Base-by-base conservation (phyloP, 2,797 vertebrate species). In the Moxostoma hubbsi region DNA sequence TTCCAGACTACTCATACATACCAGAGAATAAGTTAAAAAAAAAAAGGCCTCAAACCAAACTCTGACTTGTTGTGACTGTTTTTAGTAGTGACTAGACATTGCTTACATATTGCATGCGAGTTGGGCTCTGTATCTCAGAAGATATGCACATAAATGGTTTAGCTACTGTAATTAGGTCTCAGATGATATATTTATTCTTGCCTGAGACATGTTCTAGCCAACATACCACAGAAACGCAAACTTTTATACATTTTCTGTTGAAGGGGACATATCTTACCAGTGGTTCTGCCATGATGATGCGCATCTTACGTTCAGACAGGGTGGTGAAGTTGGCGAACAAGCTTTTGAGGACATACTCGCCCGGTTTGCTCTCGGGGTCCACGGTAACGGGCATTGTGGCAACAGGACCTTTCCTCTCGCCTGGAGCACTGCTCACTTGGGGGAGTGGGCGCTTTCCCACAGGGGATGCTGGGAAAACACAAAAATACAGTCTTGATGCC, bases 261-360 rank as follows among this genome's bases (percentile, higher is more conserved):
- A 58, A 10, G 10, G 77, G 10, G 58, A 24, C 15, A 4, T 6
- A 18, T 94, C 96, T 97, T 83, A 99, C 98, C 94, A 99, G 92
- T 5, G 98, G 96, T 80, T 99, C 98, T 45, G 98, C 97, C 98
- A 99, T 98, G 88, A 98, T 97, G 90, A 98, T 95, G 69, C 96
- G 95, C 80, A 98, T 98, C 94, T 99, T 99, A 82, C 96, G 95
- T 83, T 99, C 97, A 0, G 97, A 96, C 87, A 94, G 89, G 10
- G 92, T 94, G 82, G 97, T 97, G 71, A 99, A 99, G 91, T 97
- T 98, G 82, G 96, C 97, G 80, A 99, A 99, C 46, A 99, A 90
- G 82, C 98, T 99, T 91, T 99, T 99, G 86, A 99, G 95, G 85
- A 99, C 93, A 12, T 96, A 99, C 85, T 99, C 97, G 16, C 98